Conservation (phyloP, 2,797 vertebrate species). For the Coranthus polyacanthus region DNA sequence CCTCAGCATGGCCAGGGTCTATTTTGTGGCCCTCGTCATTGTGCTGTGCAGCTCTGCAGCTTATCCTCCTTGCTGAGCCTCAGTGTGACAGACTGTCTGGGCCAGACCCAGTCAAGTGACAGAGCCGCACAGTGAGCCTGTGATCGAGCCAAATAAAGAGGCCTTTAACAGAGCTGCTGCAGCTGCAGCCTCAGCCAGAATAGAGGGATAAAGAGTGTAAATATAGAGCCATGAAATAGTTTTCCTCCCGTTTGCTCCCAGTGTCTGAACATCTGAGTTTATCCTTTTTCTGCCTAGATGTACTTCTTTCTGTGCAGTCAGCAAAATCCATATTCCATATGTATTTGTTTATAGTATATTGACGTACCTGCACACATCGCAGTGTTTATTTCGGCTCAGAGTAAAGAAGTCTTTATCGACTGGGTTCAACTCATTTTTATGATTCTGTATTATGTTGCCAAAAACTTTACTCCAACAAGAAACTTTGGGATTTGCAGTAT, state of each 20-base stretch:
- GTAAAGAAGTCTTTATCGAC: conserved; percentile 10
- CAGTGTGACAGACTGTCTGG: conserved; percentile 64
- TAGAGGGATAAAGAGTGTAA: conserved; percentile 69
- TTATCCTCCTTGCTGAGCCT: conserved; percentile 68
- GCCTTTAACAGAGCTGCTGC: conserved; percentile 72
- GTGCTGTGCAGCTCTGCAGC: conserved; percentile 44
- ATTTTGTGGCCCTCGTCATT: conserved; percentile 34
- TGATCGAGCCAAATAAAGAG: conserved; percentile 80
- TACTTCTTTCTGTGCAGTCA: conserved; percentile 36
- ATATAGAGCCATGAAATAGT: conserved; percentile 73
- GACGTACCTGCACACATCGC: neutral
- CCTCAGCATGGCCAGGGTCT: conserved; percentile 38
- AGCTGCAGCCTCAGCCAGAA: conserved; percentile 75
- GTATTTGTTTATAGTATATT: conserved; percentile 12
- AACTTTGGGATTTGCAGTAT: too few relatives aligned
- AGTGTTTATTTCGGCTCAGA: conserved; percentile 14
- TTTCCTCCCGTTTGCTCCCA: conserved; percentile 46
- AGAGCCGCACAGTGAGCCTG: conserved; percentile 75
- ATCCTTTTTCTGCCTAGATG: conserved; percentile 37
- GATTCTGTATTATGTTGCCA: neutral
- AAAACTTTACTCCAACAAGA: neutral
- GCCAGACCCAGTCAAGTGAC: conserved; percentile 67
- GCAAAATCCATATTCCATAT: conserved; percentile 25
- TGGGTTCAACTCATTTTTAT: neutral
- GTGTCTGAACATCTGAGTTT: conserved; percentile 38